Percentiles rank a stretch among this genome's conserved stretches.
phyloP scores from a whole-genome alignment of 2,113 vertebrate species.

The Spermophilus dauricus region DNA sequence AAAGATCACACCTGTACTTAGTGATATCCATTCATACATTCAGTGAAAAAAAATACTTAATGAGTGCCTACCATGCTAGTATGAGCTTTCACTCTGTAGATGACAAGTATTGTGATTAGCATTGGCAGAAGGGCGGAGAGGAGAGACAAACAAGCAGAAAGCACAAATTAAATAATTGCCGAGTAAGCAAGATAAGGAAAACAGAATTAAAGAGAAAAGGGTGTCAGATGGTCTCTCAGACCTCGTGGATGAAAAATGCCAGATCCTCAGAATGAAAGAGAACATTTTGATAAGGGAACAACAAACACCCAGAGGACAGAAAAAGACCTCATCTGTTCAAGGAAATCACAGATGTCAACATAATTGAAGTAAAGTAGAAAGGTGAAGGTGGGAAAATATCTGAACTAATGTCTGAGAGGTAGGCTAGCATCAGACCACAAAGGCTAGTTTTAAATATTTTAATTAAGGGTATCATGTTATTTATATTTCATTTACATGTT shows the following conservation, averaged over 20 bases:
- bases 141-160: conserved; percentile 2
- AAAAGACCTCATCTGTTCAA: not conserved
- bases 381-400: not conserved
- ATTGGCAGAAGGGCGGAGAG: not conserved
- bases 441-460: not conserved
- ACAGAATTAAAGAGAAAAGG: not conserved
- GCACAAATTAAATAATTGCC: not conserved
- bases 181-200: not conserved
- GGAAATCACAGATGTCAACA: not conserved
- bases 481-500: too few species aligned
- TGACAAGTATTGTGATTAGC: not conserved
- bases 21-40: not conserved
- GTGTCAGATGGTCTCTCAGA: not conserved
- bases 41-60: not conserved
- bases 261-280: not conserved
- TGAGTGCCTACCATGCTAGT: not conserved
- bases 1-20: not conserved
- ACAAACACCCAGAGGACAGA: not conserved
- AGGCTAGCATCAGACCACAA: not conserved
- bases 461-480: not conserved
- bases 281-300: not conserved
- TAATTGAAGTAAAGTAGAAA: not conserved
- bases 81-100: not conserved
- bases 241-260: not conserved
- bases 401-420: not conserved